Conservation (phyloP, 1,140 invertebrate genomes). For the Anadara kagoshimensis region DNA sequence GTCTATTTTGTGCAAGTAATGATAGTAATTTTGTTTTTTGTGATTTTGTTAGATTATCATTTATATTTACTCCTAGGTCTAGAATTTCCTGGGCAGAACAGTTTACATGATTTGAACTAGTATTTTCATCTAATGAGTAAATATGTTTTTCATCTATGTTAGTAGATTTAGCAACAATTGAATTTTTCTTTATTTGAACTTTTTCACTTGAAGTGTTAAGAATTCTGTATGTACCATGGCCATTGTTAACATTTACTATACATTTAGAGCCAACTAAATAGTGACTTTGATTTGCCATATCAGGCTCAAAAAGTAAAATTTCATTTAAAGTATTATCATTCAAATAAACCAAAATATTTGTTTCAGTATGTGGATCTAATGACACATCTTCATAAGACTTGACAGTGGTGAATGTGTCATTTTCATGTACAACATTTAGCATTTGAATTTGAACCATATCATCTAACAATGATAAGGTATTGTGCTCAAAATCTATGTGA, state of each 20-base stretch:
- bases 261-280: too few relatives aligned
- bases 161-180: neutral
- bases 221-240: neutral
- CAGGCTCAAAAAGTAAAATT: too few relatives aligned
- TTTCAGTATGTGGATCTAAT: too few relatives aligned
- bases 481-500: too few relatives aligned
- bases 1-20: neutral
- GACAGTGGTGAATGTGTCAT: too few relatives aligned
- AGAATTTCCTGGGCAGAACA: neutral
- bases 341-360: too few relatives aligned
- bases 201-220: neutral
- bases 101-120: conserved; percentile 8
- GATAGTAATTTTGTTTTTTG: neutral
- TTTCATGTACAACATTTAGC: too few relatives aligned
- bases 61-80: conserved; percentile 1
- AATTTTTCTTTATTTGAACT: neutral
- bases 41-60: neutral
- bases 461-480: too few relatives aligned
- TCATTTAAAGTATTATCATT: too few relatives aligned
- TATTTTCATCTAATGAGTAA: neutral
- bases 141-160: neutral
- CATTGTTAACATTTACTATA: neutral
- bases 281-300: too few relatives aligned
- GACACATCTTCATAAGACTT: too few relatives aligned
- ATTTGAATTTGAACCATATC: too few relatives aligned